phyloP scores from a whole-genome alignment of 2,888 invertebrate species.

The Pollenia griseotomentosa region DNA sequence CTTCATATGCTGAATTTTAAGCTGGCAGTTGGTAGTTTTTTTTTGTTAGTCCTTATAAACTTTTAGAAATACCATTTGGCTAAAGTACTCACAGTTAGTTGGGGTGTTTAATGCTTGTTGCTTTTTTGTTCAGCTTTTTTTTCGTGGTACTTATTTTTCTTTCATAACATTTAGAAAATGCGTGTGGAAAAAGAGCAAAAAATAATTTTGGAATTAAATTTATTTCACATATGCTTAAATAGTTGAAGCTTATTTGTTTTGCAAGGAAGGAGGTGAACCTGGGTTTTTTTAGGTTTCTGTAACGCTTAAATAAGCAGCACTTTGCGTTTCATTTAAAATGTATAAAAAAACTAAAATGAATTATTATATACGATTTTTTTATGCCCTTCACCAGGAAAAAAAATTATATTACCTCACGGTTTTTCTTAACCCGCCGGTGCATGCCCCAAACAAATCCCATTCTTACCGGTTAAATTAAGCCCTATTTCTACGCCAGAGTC shows the following conservation, averaged over 20 bases:
- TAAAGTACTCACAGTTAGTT: conserved; percentile 36
- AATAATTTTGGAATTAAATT: background rate
- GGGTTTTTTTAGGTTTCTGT: background rate
- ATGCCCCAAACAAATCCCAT: too few relatives aligned
- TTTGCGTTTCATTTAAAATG: conserved; percentile 26
- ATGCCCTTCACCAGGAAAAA: background rate
- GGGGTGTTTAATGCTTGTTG: conserved; percentile 11
- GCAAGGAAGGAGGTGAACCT: background rate
- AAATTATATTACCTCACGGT: background rate
- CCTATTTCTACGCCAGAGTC: too few relatives aligned
- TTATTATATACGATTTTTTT: too few relatives aligned
- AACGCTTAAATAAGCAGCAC: conserved; percentile 20
- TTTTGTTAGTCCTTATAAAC: conserved; percentile 13
- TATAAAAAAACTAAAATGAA: background rate
- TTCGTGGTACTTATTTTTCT: background rate
- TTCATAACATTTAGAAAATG: background rate
- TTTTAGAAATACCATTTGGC: conserved; percentile 30
- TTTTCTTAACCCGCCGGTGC: too few relatives aligned
- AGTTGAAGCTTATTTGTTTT: background rate
- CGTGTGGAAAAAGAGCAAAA: background rate
- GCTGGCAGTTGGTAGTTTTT: background rate
- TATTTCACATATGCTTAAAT: conserved; percentile 25
- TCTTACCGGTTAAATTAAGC: too few relatives aligned
- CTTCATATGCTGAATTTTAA: background rate
- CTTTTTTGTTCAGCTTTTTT: background rate